phyloP scores from a whole-genome alignment of 2,888 invertebrate species.

The Amphipyra tragopoginis region DNA sequence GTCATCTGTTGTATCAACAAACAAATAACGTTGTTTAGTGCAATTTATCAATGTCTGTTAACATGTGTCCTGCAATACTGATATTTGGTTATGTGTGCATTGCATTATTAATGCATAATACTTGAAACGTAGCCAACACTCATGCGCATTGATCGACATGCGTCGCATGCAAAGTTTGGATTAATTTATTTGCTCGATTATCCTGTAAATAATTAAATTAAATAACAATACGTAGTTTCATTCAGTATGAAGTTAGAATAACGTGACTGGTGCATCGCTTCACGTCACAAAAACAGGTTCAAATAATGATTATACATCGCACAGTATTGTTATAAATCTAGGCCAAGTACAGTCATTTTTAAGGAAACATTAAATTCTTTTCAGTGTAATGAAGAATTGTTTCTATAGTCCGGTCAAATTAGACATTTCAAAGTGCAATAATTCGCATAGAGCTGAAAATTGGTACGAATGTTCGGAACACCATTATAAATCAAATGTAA shows the following conservation, averaged over 20 bases:
- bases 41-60: conserved; percentile 34
- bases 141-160: conserved; percentile 3
- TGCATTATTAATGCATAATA: conserved; percentile 29
- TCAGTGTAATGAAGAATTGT: neutral
- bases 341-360: neutral
- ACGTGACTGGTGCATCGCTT: neutral
- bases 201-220: conserved; percentile 7
- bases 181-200: conserved; percentile 8
- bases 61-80: conserved; percentile 23
- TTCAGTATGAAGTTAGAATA: neutral
- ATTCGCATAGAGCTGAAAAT: too few species aligned
- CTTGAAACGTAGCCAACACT: conserved; percentile 48
- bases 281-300: neutral
- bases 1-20: conserved; percentile 29
- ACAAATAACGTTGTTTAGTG: conserved; percentile 20
- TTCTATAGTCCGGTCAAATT: too few species aligned
- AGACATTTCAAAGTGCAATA: too few species aligned
- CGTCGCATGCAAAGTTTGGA: conserved; percentile 13
- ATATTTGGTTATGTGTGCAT: conserved; percentile 22
- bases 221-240: conserved; percentile 5
- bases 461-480: too few species aligned
- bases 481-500: too few species aligned
- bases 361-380: neutral
- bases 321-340: neutral
- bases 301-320: neutral